Evolutionary conservation across 2,113 vertebrate genomes (phyloP).

Genomic region (Gavia stellata): DNA sequence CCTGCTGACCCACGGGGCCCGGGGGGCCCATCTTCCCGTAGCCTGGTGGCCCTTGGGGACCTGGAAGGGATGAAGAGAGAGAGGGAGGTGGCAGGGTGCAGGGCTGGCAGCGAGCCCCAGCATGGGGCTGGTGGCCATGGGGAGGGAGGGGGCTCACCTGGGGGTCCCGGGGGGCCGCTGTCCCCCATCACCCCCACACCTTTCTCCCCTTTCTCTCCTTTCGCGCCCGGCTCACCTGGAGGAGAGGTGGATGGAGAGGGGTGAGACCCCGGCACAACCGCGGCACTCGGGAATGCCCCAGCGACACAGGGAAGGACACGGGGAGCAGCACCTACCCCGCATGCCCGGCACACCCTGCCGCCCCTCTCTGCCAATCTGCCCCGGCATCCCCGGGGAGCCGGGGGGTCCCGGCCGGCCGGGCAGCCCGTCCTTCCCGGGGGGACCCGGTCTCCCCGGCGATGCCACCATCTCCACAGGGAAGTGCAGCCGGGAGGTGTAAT

Average conservation of each 20-base stretch:
- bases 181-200: conserved; percentile 90
- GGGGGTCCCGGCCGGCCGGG: conserved; percentile 79
- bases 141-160: conserved; percentile 72
- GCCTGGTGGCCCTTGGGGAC: conserved; percentile 87
- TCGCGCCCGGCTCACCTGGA: conserved; percentile 81
- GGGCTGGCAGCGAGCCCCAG: not conserved
- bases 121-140: accelerated
- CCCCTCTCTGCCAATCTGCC: conserved; percentile 91
- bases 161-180: conserved; percentile 84
- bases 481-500: conserved; percentile 91
- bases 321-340: conserved; percentile 72
- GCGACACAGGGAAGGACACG: accelerated
- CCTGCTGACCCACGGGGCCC: conserved; percentile 90
- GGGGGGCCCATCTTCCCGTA: conserved; percentile 91
- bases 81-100: accelerated
- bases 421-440: conserved; percentile 87
- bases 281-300: accelerated
- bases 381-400: conserved; percentile 83
- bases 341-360: conserved; percentile 82
- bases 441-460: conserved; percentile 85
- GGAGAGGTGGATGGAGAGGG: not conserved
- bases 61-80: conserved; percentile 53
- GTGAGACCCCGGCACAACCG: not conserved
- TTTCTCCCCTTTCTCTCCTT: conserved; percentile 87
- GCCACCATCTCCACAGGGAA: conserved; percentile 85